Conservation (phyloP, 2,113 vertebrate genomes). For the Emberiza fucata region DNA sequence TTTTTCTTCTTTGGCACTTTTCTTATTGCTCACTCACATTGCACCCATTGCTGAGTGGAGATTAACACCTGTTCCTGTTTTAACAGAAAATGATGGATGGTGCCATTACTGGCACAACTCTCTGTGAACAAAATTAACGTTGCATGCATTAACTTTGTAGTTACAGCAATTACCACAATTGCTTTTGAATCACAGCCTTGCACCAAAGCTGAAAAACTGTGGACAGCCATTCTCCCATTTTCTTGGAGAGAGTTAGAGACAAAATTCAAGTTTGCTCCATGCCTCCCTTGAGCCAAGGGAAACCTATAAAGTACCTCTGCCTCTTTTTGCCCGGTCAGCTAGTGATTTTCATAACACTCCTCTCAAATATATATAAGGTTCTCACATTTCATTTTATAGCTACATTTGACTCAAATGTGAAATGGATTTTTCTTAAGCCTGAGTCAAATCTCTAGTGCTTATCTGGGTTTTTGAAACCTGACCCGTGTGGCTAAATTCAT, state of each 20-base stretch:
- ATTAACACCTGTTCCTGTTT: slow-evolving; percentile 58
- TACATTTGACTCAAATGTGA: slow-evolving; percentile 6
- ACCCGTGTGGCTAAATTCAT: not conserved
- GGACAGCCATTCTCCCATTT: not conserved
- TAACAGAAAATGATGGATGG: slow-evolving; percentile 54
- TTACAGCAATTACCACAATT: slow-evolving; percentile 50
- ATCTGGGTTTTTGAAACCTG: slow-evolving; percentile 28
- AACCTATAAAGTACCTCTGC: not conserved
- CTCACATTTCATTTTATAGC: not conserved
- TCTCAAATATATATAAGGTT: not conserved
- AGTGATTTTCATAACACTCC: not conserved
- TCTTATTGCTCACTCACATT: not conserved
- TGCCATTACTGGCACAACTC: slow-evolving; percentile 30
- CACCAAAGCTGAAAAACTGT: not conserved
- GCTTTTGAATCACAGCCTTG: slow-evolving; percentile 26
- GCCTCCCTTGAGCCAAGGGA: not conserved
- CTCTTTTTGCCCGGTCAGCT: not conserved
- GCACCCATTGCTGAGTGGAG: not conserved
- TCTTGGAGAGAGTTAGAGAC: not conserved
- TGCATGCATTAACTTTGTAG: slow-evolving; percentile 10
- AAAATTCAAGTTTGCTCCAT: not conserved
- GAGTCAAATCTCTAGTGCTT: slow-evolving; percentile 20
- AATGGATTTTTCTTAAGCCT: slow-evolving; percentile 19
- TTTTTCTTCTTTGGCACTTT: slow-evolving; percentile 31
- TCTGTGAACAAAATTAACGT: slow-evolving; percentile 45